A percentile compares a stretch with the other conserved stretches of the same genome.
phyloP scores from a whole-genome alignment of 2,888 invertebrate species.

The Podotricha telesiphe region DNA sequence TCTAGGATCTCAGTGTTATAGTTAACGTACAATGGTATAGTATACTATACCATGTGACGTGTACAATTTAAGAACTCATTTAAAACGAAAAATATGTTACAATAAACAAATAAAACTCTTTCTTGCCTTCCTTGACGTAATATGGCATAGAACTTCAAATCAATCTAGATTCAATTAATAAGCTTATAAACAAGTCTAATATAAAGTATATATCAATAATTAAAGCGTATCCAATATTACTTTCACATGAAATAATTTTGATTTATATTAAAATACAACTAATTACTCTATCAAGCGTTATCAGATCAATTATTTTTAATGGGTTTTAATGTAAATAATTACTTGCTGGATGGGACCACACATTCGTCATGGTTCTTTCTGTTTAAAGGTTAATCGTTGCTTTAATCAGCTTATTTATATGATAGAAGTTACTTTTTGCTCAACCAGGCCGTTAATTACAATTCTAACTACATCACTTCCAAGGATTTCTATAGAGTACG shows the following conservation, averaged over 20 bases:
- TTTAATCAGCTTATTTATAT: conserved; percentile 45
- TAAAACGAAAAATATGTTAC: no score
- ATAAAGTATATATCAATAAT: background rate
- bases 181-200: no score
- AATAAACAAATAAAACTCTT: no score
- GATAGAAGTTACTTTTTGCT: conserved; percentile 34
- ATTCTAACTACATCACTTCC: conserved; percentile 8
- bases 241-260: conserved; percentile 18
- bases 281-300: conserved; percentile 38
- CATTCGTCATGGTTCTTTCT: conserved; percentile 40
- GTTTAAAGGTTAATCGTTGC: conserved; percentile 48
- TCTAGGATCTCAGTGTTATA: no score
- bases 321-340: conserved; percentile 41
- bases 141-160: no score
- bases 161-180: no score
- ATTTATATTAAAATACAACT: conserved; percentile 35
- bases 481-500: background rate
- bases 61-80: no score
- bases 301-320: conserved; percentile 44
- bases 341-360: conserved; percentile 40
- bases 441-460: conserved; percentile 25
- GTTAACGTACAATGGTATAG: no score
- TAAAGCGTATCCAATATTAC: background rate
- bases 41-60: no score
- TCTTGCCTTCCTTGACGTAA: no score